Base-by-base conservation (phyloP, 1,140 invertebrate species). In the Lineus longissimus region DNA sequence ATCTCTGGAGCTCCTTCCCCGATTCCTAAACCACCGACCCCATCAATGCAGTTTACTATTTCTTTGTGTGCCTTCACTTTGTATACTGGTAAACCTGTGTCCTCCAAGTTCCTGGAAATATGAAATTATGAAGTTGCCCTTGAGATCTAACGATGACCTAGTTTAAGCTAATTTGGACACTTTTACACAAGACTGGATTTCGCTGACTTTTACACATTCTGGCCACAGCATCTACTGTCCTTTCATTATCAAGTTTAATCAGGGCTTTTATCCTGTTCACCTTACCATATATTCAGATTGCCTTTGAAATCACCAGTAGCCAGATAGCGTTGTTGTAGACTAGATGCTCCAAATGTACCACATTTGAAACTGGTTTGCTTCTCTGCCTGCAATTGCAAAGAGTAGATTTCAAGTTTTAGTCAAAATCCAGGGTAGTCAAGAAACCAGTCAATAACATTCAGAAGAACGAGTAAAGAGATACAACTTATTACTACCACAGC, bases 251-350 rank as follows among this genome's bases (percentile, higher is more conserved):
- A 55, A 55, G 13, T 22, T 13, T 55, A 22, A 55, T 55, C 22
- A 55, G 13, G 22, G 22, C 19, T 43, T 13, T 43, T 13, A 43
- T 43, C 11, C 11, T 11, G 19, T n/a, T n/a, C n/a, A 51, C 63
- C 75, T 74, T 82, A 92, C 91, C 91, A 91, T 78, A 94, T 89
- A 83, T 91, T 86, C 65, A 95, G 78, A 67, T 88, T 86, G 55
- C 94, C 95, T 74, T 90, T 88, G 80, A 96, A 96, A 82, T 96
- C 91, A 11, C 94, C 94, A 47, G 92, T 93, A 1, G 94, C 92
- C 59, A 98, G 84, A 80, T 89, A 86, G 63, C 92, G 85, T 71
- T 90, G 87, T 65, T 89, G 85, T 30, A 92, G 78, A 69, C 84
- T 89, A 2, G 92, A 91, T 0, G 93, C 92, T 63, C 91, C 93